These are phyloP conservation scores for Malacoraja senta DNA, from an alignment of 2,797 vertebrate species.

Conservation along the genomic window DNA sequence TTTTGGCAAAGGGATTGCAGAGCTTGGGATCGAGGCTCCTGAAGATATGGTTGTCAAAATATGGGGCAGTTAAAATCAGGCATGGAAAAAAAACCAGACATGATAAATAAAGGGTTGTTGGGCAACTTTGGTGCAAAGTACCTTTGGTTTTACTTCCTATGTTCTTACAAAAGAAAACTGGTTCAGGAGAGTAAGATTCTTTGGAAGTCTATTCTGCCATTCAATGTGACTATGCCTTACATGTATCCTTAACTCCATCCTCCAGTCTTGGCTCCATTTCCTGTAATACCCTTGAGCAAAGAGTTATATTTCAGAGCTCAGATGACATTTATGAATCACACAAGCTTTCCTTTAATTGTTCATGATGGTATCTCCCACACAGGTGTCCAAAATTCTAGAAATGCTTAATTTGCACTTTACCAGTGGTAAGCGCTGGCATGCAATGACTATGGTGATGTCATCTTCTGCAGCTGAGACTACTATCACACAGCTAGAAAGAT, in stretches of 20 bases:
- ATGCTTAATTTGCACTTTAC: neutral
- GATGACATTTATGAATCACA: neutral
- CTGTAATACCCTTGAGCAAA: neutral
- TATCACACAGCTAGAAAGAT: neutral
- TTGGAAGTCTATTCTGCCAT: neutral
- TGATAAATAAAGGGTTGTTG: neutral
- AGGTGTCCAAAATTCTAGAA: neutral
- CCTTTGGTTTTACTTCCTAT: too few species aligned
- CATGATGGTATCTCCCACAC: conserved; percentile 7
- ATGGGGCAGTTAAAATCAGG: neutral
- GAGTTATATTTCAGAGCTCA: neutral
- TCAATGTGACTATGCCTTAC: neutral
- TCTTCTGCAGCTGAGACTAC: neutral
- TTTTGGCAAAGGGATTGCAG: neutral
- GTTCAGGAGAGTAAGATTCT: neutral
- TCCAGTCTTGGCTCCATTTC: neutral
- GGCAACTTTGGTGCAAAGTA: neutral
- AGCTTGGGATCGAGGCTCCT: neutral
- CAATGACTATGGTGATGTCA: neutral
- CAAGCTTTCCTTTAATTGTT: neutral
- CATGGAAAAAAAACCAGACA: neutral
- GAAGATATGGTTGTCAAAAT: neutral
- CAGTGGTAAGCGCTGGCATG: neutral
- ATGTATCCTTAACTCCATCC: neutral
- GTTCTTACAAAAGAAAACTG: neutral